Evolutionary conservation across 1,140 invertebrate genomes (phyloP).

Genomic region (Lethocerus indicus): DNA sequence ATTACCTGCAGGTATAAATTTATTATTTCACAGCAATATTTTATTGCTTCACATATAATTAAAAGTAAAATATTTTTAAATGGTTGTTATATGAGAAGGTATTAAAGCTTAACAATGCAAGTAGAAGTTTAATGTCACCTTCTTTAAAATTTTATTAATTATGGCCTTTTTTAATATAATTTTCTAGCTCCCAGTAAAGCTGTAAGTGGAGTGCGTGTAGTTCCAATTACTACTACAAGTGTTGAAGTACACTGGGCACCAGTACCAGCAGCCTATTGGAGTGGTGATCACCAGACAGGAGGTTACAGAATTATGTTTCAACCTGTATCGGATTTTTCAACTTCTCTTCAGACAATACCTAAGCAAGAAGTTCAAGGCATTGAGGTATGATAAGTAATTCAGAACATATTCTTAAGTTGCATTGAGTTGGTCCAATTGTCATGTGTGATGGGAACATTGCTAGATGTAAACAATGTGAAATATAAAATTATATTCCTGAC

Average conservation of each 20-base stretch:
- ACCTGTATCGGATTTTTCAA: conserved; percentile 71
- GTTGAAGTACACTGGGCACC: conserved; percentile 72
- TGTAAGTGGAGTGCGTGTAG: conserved; percentile 66
- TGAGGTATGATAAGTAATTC: conserved; percentile 40
- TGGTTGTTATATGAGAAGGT: conserved; percentile 9
- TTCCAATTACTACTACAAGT: conserved; percentile 81
- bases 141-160: not conserved
- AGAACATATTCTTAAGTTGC: no score
- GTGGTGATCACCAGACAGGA: conserved; percentile 69
- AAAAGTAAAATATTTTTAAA: conserved; percentile 7
- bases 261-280: conserved; percentile 63
- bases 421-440: no score
- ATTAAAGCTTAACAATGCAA: not conserved
- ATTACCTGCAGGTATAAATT: conserved; percentile 48
- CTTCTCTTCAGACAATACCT: conserved; percentile 55
- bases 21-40: not conserved
- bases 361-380: conserved; percentile 68
- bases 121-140: not conserved
- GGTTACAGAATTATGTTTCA: conserved; percentile 80
- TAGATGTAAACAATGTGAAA: no score
- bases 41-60: not conserved
- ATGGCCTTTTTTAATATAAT: not conserved
- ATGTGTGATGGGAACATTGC: no score
- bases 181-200: conserved; percentile 62
- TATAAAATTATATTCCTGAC: no score